Evolutionary conservation across 1,140 invertebrate genomes (phyloP).

Genomic region (Ceratina japonica): DNA sequence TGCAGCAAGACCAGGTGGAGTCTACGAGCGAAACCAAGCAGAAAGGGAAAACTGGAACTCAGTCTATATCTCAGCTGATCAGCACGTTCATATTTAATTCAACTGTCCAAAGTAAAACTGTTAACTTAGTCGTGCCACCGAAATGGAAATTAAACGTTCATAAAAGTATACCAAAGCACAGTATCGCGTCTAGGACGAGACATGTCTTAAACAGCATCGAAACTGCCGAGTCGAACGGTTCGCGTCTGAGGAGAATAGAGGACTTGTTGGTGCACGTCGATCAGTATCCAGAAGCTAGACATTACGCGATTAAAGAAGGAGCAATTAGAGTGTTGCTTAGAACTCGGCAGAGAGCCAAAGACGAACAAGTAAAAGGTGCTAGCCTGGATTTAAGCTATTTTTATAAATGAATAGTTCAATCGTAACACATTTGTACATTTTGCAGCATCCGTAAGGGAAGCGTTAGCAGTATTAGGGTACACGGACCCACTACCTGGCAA

Average conservation of each 20-base stretch:
- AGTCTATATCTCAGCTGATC: constrained; percentile 71
- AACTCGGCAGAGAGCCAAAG: constrained; percentile 71
- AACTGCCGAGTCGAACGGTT: constrained; percentile 81
- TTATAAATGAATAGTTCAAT: neutral
- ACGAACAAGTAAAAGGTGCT: constrained; percentile 75
- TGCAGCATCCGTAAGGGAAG: constrained; percentile 80
- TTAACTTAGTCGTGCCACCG: constrained; percentile 59
- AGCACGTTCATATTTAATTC: constrained; percentile 70
- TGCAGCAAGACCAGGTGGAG: neutral
- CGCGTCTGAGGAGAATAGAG: constrained; percentile 82
- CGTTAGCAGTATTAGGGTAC: constrained; percentile 88
- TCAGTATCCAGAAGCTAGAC: constrained; percentile 86
- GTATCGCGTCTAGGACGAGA: constrained; percentile 83
- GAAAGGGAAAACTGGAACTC: constrained; percentile 56
- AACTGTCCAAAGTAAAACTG: constrained; percentile 62
- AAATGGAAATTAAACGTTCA: constrained; percentile 77
- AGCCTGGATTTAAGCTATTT: no score
- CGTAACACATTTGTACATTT: constrained; percentile 9
- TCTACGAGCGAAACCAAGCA: neutral
- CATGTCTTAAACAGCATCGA: constrained; percentile 84
- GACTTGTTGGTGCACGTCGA: constrained; percentile 86
- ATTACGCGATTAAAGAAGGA: constrained; percentile 86
- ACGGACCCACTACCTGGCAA: constrained; percentile 83
- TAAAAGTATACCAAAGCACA: constrained; percentile 78
- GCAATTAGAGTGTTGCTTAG: constrained; percentile 83